Base-by-base conservation (phyloP, 2,888 invertebrate species). In the Pristionchus maxplancki region DNA sequence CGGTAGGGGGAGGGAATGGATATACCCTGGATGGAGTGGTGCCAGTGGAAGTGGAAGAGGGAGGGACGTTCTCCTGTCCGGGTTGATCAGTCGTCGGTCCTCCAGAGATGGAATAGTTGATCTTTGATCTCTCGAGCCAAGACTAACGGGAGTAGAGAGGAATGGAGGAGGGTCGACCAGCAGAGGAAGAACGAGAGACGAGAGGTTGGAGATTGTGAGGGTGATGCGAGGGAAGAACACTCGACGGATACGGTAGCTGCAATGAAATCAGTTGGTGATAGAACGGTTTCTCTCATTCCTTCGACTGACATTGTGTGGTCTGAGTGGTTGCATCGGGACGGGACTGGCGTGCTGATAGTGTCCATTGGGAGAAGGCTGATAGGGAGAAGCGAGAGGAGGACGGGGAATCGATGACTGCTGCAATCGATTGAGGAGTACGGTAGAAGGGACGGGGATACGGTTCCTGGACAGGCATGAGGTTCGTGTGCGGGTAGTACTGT, bases 401-500 rank as follows among this genome's bases (percentile, higher is more conserved):
- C 53, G 82, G 53, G 82, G 53, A 53, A 83, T 83, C 24, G 82
- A 34, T 15, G 53, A 83, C 28, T 71, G 71, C 86, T 48, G 40
- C 13, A 40, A 48, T 48, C 13, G n/a, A 48, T 48, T 34, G 85
- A 40, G n/a, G 84, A 40, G 5, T 28, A 48, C 40, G n/a, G 64
- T 62, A 37, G 84, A 34, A 1, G 48, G 37, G 40, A 28, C 20
- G 58, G 44, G 15, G 48, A 37, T 62, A 87, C 50, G n/a, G 50
- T 87, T 71, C 58, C 71, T 58, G 58, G 20, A 37, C 71, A 24
- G 58, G 58, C 86, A 71, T 48, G 8, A 87, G 86, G 17, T 87
- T 87, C 58, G 71, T 87, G 71, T 87, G 86, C 1, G 86, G 86
- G 20, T 87, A 87, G 71, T 87, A 87, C n/a, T 71, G 50, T 8